These are phyloP conservation scores for Ophion slaviceki DNA, from an alignment of 2,888 invertebrate species.

Conservation along the genomic window DNA sequence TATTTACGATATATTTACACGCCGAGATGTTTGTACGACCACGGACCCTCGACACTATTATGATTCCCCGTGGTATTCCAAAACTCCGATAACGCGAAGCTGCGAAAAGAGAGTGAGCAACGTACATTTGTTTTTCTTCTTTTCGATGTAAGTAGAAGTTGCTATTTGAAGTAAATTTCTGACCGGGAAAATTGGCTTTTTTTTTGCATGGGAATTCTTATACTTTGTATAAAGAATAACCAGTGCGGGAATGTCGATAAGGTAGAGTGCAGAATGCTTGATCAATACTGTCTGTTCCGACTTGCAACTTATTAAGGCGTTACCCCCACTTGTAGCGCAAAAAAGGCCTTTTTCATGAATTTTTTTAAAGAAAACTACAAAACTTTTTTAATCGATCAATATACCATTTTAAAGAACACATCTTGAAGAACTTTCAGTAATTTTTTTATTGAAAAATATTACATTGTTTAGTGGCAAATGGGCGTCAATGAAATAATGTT, in stretches of 20 bases:
- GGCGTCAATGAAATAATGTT: too few species aligned
- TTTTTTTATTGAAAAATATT: too few species aligned
- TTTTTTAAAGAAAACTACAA: too few species aligned
- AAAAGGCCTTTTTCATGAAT: too few species aligned
- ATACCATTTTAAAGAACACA: too few species aligned
- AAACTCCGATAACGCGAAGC: not conserved
- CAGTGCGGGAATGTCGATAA: slow-evolving; percentile 6
- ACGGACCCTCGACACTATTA: not conserved
- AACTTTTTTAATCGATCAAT: too few species aligned
- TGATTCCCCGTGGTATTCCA: not conserved
- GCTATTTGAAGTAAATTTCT: not conserved
- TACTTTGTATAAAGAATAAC: not conserved
- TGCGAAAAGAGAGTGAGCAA: not conserved
- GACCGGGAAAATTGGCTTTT: not conserved
- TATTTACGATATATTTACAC: slow-evolving; percentile 16
- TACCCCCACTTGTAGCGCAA: too few species aligned
- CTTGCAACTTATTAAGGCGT: not conserved
- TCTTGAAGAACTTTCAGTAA: too few species aligned
- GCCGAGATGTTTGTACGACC: not conserved
- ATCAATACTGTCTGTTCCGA: slow-evolving; percentile 1
- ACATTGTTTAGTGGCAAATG: too few species aligned
- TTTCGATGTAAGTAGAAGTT: not conserved
- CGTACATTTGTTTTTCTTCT: not conserved
- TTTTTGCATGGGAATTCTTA: not conserved
- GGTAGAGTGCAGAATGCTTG: slow-evolving; percentile 21